Base-by-base conservation (phyloP, 1,140 invertebrate genomes). In the Diachasma alloeum region DNA sequence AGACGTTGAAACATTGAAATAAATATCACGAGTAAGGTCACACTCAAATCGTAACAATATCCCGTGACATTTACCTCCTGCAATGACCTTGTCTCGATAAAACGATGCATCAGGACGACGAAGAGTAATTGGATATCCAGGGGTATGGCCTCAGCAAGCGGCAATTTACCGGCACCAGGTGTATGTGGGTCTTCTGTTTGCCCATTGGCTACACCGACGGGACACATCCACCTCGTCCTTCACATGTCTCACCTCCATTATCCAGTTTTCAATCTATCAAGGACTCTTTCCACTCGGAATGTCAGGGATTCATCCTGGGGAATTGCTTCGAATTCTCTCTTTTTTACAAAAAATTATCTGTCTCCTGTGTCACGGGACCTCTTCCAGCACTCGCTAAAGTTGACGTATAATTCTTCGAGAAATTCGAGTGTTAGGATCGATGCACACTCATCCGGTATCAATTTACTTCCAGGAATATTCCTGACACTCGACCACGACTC, bases 161-260 rank as follows among this genome's bases (percentile, higher is more conserved):
- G 59, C 59, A 63, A 63, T 63, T 63, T 63, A 63, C 59, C 24
- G 8, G 48, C 5, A 8, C 31, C 39, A 42, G 13, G n/a, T 53
- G 17, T 53, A 53, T 63, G 59, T 63, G 59, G 59, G 22, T 63
- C 59, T 63, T 63, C 48, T 63, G 59, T 63, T 63, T 63, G 22
- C 24, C 59, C 22, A 63, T 63, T 63, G 22, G 22, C 11, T 11
- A 63, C 59, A 63, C 59, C 59, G 19, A 63, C 26, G 19, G 59
- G 24, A 63, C 59, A 63, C 24, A 26, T 63, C 24, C 19, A 24
- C 59, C 15, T 63, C 11, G 59, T 63, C 59, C 59, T 63, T 63
- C 59, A 63, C 22, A 24, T 26, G 59, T 63, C 59, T 24, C 24
- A 22, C 53, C 22, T 26, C 59, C 59, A 63, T 63, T 63, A 63